Evolutionary conservation across 1,140 invertebrate genomes (phyloP).

Genomic region (Pachyrhynchus sulphureomaculatus): DNA sequence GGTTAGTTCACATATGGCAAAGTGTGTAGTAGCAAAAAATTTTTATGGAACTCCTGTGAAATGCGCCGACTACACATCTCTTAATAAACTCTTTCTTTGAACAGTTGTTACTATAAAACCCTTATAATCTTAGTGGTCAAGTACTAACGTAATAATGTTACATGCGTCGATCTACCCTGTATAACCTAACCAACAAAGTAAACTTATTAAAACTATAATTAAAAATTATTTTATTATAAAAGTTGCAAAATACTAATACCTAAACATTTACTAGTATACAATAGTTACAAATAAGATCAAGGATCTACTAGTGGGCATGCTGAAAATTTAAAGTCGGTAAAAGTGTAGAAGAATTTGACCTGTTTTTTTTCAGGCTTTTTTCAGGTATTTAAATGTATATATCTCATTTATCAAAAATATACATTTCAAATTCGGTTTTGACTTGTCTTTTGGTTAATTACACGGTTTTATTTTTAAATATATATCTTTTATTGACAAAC

Average conservation of each 20-base stretch:
- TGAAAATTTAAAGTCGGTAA: not conserved
- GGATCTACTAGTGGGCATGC: not conserved
- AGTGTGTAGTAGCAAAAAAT: too few species aligned
- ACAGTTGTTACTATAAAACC: too few species aligned
- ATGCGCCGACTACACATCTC: too few species aligned
- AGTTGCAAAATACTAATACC: conserved; percentile 4
- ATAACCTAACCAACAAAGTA: conserved; percentile 13
- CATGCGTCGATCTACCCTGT: conserved; percentile 19
- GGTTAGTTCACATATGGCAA: too few species aligned
- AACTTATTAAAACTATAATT: not conserved
- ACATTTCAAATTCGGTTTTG: conserved; percentile 35
- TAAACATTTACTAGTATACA: not conserved
- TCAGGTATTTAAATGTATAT: conserved; percentile 31
- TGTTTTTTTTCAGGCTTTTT: not conserved
- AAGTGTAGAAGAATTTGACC: not conserved
- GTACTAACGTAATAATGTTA: not conserved
- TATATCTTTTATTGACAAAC: not conserved
- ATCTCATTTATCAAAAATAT: conserved; percentile 33
- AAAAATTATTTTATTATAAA: not conserved
- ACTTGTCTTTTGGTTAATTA: conserved; percentile 26
- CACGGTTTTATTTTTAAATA: not conserved
- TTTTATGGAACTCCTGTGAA: too few species aligned
- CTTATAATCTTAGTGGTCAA: too few species aligned
- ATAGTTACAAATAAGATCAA: not conserved
- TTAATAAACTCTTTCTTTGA: too few species aligned